A percentile compares a stretch with the other conserved stretches of the same genome.
These are phyloP conservation scores for Nannospalax galili DNA, from an alignment of 2,113 vertebrate genomes.

Conservation along the genomic window DNA sequence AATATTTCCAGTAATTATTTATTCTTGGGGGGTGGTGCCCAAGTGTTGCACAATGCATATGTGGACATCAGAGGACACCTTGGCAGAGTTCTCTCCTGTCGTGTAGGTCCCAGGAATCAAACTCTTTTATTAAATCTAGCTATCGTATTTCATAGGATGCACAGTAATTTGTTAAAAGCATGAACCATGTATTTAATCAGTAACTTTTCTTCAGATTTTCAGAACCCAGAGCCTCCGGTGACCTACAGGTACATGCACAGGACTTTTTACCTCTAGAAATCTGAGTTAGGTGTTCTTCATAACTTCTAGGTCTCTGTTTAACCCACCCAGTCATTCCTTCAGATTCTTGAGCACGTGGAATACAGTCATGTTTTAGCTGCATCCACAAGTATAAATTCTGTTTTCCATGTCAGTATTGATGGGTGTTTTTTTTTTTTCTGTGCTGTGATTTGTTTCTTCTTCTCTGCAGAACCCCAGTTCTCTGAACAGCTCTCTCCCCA, in stretches of 20 bases:
- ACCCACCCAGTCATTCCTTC: accelerated
- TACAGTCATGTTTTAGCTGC: background rate
- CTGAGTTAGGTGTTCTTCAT: background rate
- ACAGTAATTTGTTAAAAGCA: background rate
- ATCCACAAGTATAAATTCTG: accelerated
- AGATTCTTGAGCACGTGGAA: background rate
- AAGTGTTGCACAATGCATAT: no score
- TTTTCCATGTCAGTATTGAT: background rate
- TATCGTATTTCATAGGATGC: background rate
- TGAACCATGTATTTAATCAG: background rate
- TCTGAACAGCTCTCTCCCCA: background rate
- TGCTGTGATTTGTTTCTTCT: background rate
- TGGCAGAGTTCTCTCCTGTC: no score
- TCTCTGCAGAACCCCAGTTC: background rate
- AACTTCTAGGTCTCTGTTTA: background rate
- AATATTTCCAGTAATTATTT: background rate
- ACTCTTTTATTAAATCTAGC: background rate
- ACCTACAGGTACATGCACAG: background rate
- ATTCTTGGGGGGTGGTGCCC: background rate
- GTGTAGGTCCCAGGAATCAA: no score
- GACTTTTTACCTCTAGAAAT: background rate
- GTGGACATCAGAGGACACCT: no score
- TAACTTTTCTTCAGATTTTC: background rate
- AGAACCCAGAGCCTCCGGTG: background rate
- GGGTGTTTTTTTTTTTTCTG: background rate